phyloP scores from a whole-genome alignment of 2,888 invertebrate species.

The Epinotia ramella region DNA sequence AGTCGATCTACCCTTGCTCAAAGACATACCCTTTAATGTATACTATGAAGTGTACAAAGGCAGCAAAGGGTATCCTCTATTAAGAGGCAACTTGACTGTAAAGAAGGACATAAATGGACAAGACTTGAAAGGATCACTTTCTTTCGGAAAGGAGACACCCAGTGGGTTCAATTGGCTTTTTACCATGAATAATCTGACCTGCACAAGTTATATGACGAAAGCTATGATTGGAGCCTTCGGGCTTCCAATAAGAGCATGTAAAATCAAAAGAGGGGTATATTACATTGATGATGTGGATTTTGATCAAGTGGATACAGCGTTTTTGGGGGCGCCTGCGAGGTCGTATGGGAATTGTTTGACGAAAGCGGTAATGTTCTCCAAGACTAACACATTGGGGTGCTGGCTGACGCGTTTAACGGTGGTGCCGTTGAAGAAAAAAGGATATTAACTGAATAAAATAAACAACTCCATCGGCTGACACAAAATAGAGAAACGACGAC shows the following conservation, averaged over 20 bases:
- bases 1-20: neutral
- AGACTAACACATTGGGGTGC: neutral
- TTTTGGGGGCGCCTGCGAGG: neutral
- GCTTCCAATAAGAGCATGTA: neutral
- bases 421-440: neutral
- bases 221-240: neutral
- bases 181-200: neutral
- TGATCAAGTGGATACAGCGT: neutral
- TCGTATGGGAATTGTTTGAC: neutral
- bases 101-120: neutral
- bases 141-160: neutral
- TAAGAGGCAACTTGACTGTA: slow-evolving; percentile 1
- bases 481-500: neutral
- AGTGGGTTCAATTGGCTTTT: neutral
- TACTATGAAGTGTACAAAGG: neutral
- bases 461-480: too few species aligned
- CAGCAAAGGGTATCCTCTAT: neutral
- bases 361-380: neutral
- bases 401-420: neutral
- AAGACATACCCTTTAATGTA: neutral
- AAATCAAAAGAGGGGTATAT: neutral
- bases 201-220: neutral
- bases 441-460: neutral
- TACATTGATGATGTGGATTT: neutral
- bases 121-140: neutral